These are phyloP conservation scores for Lepidochrysops patricia DNA, from an alignment of 2,888 invertebrate genomes.

Conservation along the genomic window DNA sequence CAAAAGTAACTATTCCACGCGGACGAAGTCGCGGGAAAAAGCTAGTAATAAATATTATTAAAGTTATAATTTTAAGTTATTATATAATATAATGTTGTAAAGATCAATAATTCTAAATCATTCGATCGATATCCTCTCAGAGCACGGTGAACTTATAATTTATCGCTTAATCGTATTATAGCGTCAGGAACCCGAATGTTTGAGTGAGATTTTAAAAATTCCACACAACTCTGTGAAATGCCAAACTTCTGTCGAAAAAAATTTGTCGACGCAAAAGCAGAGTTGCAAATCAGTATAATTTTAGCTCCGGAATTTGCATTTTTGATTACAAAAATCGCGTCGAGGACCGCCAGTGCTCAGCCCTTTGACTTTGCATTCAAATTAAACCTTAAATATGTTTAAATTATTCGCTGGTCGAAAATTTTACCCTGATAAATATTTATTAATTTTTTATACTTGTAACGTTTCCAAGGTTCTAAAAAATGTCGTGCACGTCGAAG, in stretches of 20 bases:
- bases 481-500: too few relatives aligned
- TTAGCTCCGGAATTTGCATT: constrained; percentile 30
- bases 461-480: too few relatives aligned
- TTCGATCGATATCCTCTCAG: background rate
- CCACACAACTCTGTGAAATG: constrained; percentile 13
- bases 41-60: too few relatives aligned
- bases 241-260: constrained; percentile 22
- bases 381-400: constrained; percentile 2
- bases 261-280: constrained; percentile 26
- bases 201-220: background rate
- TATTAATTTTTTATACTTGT: background rate
- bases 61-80: too few relatives aligned
- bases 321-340: constrained; percentile 34
- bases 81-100: too few relatives aligned
- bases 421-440: background rate
- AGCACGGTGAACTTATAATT: background rate
- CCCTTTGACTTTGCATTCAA: constrained; percentile 10
- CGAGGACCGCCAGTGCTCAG: constrained; percentile 19
- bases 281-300: constrained; percentile 32
- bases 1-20: too few relatives aligned
- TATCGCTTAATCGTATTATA: background rate
- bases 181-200: background rate
- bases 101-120: too few relatives aligned
- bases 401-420: background rate
- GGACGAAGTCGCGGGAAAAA: too few relatives aligned